These are phyloP conservation scores for Cromileptes altivelis DNA, from an alignment of 2,113 vertebrate species.

Conservation along the genomic window DNA sequence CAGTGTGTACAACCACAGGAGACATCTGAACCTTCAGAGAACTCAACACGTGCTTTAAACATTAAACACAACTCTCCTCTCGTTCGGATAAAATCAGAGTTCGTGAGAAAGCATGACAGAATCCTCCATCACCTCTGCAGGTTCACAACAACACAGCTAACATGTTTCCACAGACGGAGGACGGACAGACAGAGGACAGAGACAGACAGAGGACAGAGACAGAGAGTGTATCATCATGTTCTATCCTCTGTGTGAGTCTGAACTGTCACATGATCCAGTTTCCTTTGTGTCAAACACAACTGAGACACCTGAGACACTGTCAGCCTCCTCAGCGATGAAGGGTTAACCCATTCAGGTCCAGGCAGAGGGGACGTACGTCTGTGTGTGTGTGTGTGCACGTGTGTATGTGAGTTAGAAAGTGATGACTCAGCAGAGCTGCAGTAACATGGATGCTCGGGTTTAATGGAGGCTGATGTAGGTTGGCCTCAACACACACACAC, in stretches of 20 bases:
- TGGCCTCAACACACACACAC: background rate
- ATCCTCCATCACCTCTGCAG: no score
- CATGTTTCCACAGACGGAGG: no score
- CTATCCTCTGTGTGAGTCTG: conserved; percentile 14
- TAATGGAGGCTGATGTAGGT: conserved; percentile 18
- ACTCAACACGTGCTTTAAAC: background rate
- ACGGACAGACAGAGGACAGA: background rate
- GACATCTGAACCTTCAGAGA: conserved; percentile 10
- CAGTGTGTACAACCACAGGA: background rate
- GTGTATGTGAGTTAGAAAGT: background rate
- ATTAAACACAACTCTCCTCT: background rate
- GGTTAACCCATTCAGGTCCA: conserved; percentile 59
- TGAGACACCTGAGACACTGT: conserved; percentile 57
- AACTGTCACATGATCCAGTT: conserved; percentile 52
- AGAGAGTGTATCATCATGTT: conserved; percentile 10
- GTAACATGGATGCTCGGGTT: conserved; percentile 19
- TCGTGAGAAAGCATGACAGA: no score
- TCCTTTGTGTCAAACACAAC: conserved; percentile 48
- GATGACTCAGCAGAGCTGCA: conserved; percentile 42
- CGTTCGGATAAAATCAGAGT: no score
- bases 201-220: background rate
- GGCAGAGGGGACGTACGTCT: conserved; percentile 38
- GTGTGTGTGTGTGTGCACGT: conserved; percentile 4
- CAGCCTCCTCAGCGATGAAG: conserved; percentile 44
- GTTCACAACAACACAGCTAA: no score